phyloP scores from a whole-genome alignment of 2,888 invertebrate species.

The Latrodectus hesperus region DNA sequence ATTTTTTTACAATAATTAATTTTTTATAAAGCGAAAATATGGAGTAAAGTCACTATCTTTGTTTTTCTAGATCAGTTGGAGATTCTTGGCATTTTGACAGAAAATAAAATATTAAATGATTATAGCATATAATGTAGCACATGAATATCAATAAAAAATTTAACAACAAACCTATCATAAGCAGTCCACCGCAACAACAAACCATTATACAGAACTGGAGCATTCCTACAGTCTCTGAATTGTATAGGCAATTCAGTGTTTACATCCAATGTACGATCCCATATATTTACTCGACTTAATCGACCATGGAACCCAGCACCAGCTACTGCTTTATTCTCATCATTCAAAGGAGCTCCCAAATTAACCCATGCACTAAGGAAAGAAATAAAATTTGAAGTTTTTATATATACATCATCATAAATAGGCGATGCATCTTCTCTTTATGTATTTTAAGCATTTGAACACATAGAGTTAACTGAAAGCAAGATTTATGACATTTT shows the following conservation, averaged over 20 bases:
- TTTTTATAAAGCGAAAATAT: too few species aligned
- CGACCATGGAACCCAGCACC: conserved; percentile 97
- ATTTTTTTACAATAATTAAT: too few species aligned
- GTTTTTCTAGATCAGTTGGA: too few species aligned
- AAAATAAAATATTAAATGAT: too few species aligned
- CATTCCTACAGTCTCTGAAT: conserved; percentile 92
- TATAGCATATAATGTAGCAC: too few species aligned
- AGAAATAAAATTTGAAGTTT: neutral
- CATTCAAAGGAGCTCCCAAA: conserved; percentile 90
- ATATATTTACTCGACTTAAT: conserved; percentile 93
- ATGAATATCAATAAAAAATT: neutral
- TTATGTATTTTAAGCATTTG: too few species aligned
- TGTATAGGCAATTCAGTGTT: conserved; percentile 94
- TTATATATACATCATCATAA: neutral
- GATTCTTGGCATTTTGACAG: too few species aligned
- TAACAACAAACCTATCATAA: conserved; percentile 81
- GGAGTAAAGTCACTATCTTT: too few species aligned
- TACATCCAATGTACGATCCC: conserved; percentile 92
- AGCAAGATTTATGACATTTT: too few species aligned
- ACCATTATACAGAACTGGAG: conserved; percentile 90
- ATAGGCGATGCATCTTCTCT: too few species aligned
- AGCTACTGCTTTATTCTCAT: conserved; percentile 82
- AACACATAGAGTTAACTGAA: too few species aligned
- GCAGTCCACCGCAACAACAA: conserved; percentile 94
- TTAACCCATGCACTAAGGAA: conserved; percentile 88